Evolutionary conservation across 1,140 invertebrate genomes (phyloP).

Genomic region (Drosophila nigromelanica): DNA sequence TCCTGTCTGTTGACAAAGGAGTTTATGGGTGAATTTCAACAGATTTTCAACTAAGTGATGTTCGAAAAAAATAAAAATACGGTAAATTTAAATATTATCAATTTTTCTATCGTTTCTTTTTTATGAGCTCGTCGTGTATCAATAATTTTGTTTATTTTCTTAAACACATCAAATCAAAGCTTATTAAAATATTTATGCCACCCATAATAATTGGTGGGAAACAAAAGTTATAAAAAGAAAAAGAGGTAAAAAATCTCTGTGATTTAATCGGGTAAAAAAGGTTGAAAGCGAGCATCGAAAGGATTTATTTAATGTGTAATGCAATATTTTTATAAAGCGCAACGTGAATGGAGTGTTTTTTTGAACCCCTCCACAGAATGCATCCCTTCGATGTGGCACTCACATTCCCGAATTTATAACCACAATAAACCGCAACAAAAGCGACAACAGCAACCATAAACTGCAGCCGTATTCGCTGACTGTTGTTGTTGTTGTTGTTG

Average conservation of each 20-base stretch:
- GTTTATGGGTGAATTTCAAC: not conserved
- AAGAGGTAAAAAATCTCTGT: not conserved
- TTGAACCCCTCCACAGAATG: not conserved
- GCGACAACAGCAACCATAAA: slow-evolving; percentile 46
- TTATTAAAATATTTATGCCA: slow-evolving; percentile 4
- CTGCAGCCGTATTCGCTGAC: slow-evolving; percentile 23
- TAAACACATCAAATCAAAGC: not conserved
- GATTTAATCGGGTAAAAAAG: slow-evolving; percentile 1
- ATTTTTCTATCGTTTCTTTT: no score
- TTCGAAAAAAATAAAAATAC: not conserved
- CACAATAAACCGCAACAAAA: slow-evolving; percentile 47
- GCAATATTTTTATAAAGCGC: slow-evolving; percentile 7
- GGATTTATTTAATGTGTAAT: slow-evolving; percentile 9
- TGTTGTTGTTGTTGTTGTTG: slow-evolving; percentile 16
- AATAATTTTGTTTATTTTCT: not conserved
- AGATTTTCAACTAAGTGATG: not conserved
- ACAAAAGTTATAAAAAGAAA: not conserved
- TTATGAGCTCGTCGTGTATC: not conserved
- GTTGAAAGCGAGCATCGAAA: not conserved
- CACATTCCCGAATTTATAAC: slow-evolving; percentile 45
- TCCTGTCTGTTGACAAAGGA: not conserved
- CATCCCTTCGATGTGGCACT: slow-evolving; percentile 7
- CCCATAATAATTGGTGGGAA: not conserved
- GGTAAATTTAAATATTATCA: no score
- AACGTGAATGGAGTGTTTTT: not conserved